Percentiles rank a stretch among this genome's conserved stretches.
Conservation (phyloP, 2,113 vertebrate genomes). For the Oncorhynchus keta region DNA sequence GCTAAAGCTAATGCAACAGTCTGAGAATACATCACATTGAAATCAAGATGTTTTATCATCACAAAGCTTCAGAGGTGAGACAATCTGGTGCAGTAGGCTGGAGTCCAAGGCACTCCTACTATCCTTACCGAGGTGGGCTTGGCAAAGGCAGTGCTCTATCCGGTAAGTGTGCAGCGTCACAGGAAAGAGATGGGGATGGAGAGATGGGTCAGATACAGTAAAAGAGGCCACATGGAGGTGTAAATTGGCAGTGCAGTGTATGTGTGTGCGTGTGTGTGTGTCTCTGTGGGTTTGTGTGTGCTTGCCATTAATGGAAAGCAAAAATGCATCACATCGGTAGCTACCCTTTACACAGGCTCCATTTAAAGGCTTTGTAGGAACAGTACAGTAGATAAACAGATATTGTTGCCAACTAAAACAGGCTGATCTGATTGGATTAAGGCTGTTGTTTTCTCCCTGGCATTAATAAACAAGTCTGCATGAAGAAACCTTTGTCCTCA, state of each 20-base stretch:
- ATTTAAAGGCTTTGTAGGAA: conserved; percentile 35
- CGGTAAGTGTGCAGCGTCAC: conserved; percentile 58
- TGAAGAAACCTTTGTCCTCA: neutral
- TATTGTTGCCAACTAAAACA: neutral
- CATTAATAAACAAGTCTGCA: neutral
- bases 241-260: too few relatives aligned
- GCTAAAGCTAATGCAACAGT: too few relatives aligned
- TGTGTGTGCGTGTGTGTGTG: too few relatives aligned
- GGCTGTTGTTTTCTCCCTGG: conserved; percentile 8
- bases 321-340: conserved; percentile 24
- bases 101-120: neutral
- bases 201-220: too few relatives aligned
- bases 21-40: too few relatives aligned
- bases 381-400: conserved; percentile 11
- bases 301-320: too few relatives aligned
- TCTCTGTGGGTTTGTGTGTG: too few relatives aligned
- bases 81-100: neutral
- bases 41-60: too few relatives aligned
- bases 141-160: conserved; percentile 87
- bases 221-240: too few relatives aligned
- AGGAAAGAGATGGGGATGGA: conserved; percentile 25
- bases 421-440: conserved; percentile 39
- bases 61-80: too few relatives aligned
- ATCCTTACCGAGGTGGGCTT: conserved; percentile 87
- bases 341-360: conserved; percentile 7